Conservation (phyloP, 2,888 invertebrate genomes). For the Nebria salina region DNA sequence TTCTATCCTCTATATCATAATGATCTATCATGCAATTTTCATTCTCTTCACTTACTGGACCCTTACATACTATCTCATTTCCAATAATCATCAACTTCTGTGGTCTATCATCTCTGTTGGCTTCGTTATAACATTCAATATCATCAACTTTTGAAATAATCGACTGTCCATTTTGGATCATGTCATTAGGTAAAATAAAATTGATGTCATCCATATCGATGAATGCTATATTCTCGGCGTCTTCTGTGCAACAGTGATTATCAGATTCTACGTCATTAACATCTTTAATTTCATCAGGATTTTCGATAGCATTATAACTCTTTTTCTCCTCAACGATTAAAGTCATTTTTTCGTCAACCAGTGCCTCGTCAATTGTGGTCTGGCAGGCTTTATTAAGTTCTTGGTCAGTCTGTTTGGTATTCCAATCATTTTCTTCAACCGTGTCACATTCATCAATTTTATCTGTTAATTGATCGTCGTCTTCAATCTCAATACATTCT, state of each 20-base stretch:
- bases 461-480: constrained; percentile 36
- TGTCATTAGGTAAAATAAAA: constrained; percentile 58
- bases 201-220: constrained; percentile 66
- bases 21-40: constrained; percentile 51
- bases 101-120: constrained; percentile 53
- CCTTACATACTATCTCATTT: constrained; percentile 58
- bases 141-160: constrained; percentile 58
- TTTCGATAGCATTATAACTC: not conserved
- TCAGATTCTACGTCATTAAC: not conserved
- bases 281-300: not conserved
- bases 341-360: constrained; percentile 20
- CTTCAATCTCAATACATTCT: not conserved
- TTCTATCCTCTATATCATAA: constrained; percentile 27
- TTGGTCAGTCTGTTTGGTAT: constrained; percentile 40
- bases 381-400: constrained; percentile 62
- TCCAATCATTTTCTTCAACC: constrained; percentile 19
- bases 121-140: constrained; percentile 54
- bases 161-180: constrained; percentile 54
- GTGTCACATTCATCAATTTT: constrained; percentile 48
- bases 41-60: constrained; percentile 57
- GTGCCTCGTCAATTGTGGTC: constrained; percentile 50
- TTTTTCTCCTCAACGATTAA: constrained; percentile 32
- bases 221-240: constrained; percentile 62
- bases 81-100: constrained; percentile 53
- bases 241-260: constrained; percentile 38